Conservation (phyloP, 1,140 invertebrate species). For the Aricia agestis region DNA sequence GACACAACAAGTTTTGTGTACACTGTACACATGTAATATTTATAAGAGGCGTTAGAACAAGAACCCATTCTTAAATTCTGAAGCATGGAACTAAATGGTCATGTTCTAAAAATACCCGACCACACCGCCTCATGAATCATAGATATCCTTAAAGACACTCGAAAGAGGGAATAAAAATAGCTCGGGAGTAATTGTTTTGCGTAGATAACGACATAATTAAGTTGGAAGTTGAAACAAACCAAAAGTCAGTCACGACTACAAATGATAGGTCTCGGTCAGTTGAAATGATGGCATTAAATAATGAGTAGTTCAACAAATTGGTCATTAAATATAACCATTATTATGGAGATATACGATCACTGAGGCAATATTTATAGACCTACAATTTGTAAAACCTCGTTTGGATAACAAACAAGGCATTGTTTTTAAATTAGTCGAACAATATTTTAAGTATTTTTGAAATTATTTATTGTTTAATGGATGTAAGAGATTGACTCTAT, state of each 20-base stretch:
- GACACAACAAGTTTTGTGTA: background rate
- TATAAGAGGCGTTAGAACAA: constrained; percentile 16
- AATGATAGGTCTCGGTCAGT: constrained; percentile 10
- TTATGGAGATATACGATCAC: background rate
- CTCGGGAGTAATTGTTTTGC: constrained; percentile 2
- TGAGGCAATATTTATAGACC: background rate
- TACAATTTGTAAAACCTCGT: background rate
- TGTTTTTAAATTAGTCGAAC: background rate
- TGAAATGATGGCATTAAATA: constrained; percentile 14
- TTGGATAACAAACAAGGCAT: background rate
- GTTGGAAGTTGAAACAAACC: constrained; percentile 8
- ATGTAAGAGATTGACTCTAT: too few species aligned
- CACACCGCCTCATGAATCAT: constrained; percentile 13
- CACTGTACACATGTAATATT: background rate
- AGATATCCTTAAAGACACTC: constrained; percentile 14
- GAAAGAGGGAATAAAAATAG: constrained; percentile 17
- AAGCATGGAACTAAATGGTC: background rate
- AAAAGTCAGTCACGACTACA: constrained; percentile 5
- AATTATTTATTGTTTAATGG: background rate
- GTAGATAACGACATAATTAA: constrained; percentile 2
- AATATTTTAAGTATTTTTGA: background rate
- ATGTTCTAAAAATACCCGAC: constrained; percentile 14
- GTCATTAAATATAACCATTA: constrained; percentile 1
- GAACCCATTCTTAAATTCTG: constrained; percentile 5
- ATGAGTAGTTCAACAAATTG: constrained; percentile 11